phyloP scores from a whole-genome alignment of 2,888 invertebrate species.

The Cryptophagus acutangulus region DNA sequence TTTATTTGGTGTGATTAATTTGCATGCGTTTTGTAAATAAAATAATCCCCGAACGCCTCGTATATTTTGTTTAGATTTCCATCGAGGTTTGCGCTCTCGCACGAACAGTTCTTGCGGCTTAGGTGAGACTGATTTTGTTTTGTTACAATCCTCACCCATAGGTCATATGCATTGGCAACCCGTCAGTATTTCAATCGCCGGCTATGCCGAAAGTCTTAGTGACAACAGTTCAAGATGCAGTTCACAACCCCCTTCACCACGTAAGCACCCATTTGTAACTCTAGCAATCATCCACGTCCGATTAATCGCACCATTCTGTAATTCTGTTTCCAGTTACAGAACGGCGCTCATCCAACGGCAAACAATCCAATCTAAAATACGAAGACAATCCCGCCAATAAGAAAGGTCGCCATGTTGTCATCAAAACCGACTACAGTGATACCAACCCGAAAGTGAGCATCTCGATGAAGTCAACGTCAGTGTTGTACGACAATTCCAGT shows the following conservation, averaged over 20 bases:
- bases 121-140: conserved; percentile 53
- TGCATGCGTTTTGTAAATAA: conserved; percentile 4
- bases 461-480: conserved; percentile 27
- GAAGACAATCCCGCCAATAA: conserved; percentile 23
- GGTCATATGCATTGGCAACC: conserved; percentile 51
- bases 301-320: too few species aligned
- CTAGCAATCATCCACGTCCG: neutral
- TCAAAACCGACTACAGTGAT: conserved; percentile 34
- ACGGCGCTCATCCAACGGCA: conserved; percentile 32
- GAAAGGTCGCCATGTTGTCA: conserved; percentile 39
- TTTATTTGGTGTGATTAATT: too few species aligned
- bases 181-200: conserved; percentile 43
- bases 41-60: conserved; percentile 13
- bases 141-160: conserved; percentile 53
- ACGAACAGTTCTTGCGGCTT: conserved; percentile 43
- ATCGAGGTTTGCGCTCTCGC: conserved; percentile 38
- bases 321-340: conserved; percentile 40
- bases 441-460: conserved; percentile 28
- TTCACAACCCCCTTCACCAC: conserved; percentile 42
- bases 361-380: conserved; percentile 30
- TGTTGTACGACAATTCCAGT: conserved; percentile 29
- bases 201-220: conserved; percentile 46
- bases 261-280: conserved; percentile 32
- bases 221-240: conserved; percentile 47
- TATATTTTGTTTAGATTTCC: conserved; percentile 28